Conservation (phyloP, 23 tunicate genomes). For the Clavelina lepadiformis region DNA sequence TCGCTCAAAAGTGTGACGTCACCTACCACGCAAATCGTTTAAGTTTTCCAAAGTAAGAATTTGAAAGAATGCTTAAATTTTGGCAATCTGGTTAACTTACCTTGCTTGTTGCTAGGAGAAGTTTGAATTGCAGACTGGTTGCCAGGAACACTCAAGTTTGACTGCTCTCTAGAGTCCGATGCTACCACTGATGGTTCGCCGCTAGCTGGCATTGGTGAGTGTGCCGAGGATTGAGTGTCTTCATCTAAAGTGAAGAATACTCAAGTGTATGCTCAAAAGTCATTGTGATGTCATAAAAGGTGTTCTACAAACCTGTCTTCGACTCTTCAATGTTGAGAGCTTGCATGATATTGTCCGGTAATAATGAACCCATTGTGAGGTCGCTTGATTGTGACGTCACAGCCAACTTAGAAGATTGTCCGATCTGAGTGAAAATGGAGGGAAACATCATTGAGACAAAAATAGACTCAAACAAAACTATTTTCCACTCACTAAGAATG, state of each 20-base stretch:
- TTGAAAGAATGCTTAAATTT: no score
- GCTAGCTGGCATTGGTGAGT: conserved; percentile 14
- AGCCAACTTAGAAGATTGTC: conserved; percentile 16
- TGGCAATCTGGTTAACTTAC: no score
- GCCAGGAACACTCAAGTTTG: no score
- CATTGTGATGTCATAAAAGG: not conserved
- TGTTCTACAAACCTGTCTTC: conserved; percentile 4
- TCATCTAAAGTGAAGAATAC: conserved; percentile 9
- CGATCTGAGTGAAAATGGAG: no score
- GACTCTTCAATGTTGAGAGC: conserved; percentile 44
- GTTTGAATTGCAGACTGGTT: no score
- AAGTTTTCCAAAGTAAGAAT: no score
- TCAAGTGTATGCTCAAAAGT: not conserved
- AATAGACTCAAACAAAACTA: no score
- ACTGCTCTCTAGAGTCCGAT: conserved; percentile 2
- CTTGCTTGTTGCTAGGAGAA: no score
- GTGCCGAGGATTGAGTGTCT: conserved; percentile 23
- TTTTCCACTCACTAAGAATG: no score
- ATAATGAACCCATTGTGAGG: conserved; percentile 72
- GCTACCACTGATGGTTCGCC: conserved; percentile 6
- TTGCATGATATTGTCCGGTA: conserved; percentile 52
- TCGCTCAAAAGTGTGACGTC: no score
- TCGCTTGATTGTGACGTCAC: conserved; percentile 27
- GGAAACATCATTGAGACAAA: no score
- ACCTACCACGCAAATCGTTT: no score